Percentiles rank a stretch among this genome's conserved stretches.
phyloP scores from a whole-genome alignment of 2,113 vertebrate species.

The Piprites chloris region DNA sequence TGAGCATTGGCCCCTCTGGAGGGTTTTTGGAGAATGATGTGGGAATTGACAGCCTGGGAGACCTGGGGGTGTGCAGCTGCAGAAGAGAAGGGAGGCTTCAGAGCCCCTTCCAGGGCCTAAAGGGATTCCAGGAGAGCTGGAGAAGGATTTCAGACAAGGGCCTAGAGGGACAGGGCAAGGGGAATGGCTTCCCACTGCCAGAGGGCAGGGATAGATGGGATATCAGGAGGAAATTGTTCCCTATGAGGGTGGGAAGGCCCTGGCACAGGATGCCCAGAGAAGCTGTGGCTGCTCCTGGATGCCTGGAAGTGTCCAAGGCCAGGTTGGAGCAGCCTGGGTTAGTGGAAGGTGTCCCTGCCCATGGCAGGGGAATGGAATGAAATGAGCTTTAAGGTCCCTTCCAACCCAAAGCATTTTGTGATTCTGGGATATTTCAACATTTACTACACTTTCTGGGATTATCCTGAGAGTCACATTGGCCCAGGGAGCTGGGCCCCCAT shows the following conservation, averaged over 20 bases:
- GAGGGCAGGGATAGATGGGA: not conserved
- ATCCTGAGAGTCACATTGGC: rapidly evolving
- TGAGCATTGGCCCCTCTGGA: not conserved
- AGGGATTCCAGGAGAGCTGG: not conserved
- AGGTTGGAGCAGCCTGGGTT: not conserved
- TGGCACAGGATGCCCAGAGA: not conserved
- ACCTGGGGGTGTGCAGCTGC: not conserved
- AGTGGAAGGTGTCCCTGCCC: not conserved
- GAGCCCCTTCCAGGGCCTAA: not conserved
- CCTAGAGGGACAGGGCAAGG: rapidly evolving
- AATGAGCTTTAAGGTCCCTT: rapidly evolving
- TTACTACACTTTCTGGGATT: not conserved
- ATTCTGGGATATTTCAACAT: not conserved
- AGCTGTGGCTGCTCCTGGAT: not conserved
- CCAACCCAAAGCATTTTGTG: not conserved
- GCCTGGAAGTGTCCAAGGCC: not conserved
- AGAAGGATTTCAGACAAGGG: not conserved
- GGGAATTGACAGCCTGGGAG: not conserved
- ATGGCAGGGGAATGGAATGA: rapidly evolving
- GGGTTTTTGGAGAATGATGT: not conserved
- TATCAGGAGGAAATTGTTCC: not conserved
- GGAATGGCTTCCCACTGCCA: not conserved
- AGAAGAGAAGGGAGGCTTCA: not conserved
- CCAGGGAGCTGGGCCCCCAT: not conserved
- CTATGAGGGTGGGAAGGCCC: not conserved